phyloP scores from a whole-genome alignment of 2,113 vertebrate genomes.

The Hassar affinis region DNA sequence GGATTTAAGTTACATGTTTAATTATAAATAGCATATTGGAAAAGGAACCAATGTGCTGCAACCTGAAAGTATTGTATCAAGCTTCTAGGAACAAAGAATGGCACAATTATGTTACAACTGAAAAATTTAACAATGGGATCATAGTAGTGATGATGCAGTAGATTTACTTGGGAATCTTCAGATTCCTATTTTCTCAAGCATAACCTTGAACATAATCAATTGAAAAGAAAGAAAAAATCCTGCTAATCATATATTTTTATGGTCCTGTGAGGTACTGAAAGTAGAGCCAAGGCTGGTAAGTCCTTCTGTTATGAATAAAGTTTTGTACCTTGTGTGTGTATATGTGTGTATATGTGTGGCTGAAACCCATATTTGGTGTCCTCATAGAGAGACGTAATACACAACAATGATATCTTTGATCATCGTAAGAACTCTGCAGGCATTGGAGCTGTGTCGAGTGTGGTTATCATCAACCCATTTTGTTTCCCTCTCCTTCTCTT shows the following conservation, averaged over 20 bases:
- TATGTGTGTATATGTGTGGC: slow-evolving; percentile 68
- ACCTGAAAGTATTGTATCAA: neutral
- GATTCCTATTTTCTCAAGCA: slow-evolving; percentile 1
- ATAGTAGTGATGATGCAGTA: neutral
- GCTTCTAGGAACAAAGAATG: neutral
- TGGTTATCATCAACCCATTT: slow-evolving; percentile 92
- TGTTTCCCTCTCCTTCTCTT: slow-evolving; percentile 73
- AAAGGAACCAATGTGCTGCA: neutral
- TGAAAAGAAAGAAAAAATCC: neutral
- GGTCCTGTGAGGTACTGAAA: neutral
- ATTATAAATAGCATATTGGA: slow-evolving; percentile 8
- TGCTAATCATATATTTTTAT: slow-evolving; percentile 1
- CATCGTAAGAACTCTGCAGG: slow-evolving; percentile 80
- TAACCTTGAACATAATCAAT: slow-evolving; percentile 9
- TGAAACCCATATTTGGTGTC: slow-evolving; percentile 81
- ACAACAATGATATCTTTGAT: slow-evolving; percentile 93
- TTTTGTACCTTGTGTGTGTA: slow-evolving; percentile 29
- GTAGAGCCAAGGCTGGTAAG: slow-evolving; percentile 10
- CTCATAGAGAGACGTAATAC: slow-evolving; percentile 81
- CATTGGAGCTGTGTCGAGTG: slow-evolving; percentile 83
- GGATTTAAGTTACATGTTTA: neutral
- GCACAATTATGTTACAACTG: neutral
- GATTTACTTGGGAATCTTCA: neutral
- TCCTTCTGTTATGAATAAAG: slow-evolving; percentile 12
- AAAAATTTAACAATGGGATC: neutral